Evolutionary conservation across 2,113 vertebrate genomes (phyloP).

Genomic region (Ranitomeya variabilis): DNA sequence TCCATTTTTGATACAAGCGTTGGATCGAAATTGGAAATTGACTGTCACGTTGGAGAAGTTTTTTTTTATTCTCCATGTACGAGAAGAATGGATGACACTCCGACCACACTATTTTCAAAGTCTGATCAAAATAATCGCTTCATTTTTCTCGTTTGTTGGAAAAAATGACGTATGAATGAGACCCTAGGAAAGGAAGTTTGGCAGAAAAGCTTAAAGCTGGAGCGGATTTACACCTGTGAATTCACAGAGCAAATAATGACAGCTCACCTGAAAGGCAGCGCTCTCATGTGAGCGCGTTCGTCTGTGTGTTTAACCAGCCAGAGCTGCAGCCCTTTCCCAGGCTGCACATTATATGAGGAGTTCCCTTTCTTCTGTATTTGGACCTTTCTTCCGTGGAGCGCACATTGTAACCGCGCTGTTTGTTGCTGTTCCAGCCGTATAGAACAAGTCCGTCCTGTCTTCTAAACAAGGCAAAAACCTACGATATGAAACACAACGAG

Average conservation of each 20-base stretch:
- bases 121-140: too few species aligned
- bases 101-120: too few species aligned
- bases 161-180: too few species aligned
- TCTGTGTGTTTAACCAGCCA: constrained; percentile 7
- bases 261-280: constrained; percentile 17
- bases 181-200: not conserved
- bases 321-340: not conserved
- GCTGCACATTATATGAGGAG: not conserved
- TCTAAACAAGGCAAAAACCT: not conserved
- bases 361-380: not conserved
- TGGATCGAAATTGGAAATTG: too few species aligned
- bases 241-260: constrained; percentile 18
- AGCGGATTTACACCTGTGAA: constrained; percentile 8
- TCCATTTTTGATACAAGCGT: too few species aligned
- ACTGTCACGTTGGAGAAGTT: too few species aligned
- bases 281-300: constrained; percentile 28
- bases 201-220: not conserved
- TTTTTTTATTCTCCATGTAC: too few species aligned
- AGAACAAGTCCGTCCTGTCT: constrained; percentile 10
- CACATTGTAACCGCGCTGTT: not conserved
- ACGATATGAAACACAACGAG: not conserved
- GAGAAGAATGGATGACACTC: too few species aligned
- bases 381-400: not conserved
- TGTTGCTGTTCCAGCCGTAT: not conserved
- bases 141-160: too few species aligned